Evolutionary conservation across 1,140 invertebrate species (phyloP).

Genomic region (Achroia grisella): DNA sequence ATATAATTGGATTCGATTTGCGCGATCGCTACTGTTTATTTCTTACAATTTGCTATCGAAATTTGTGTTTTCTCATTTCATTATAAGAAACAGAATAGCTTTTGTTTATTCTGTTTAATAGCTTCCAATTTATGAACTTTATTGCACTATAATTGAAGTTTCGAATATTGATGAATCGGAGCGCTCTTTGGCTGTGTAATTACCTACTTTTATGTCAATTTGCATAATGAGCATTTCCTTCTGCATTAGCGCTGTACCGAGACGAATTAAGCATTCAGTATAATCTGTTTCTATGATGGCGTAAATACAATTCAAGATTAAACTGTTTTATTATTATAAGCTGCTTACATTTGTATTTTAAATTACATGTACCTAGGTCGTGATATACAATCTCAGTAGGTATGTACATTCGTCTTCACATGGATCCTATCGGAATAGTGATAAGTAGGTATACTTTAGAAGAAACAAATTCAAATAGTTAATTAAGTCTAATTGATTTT

Average conservation of each 20-base stretch:
- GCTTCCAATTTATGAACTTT: slow-evolving; percentile 30
- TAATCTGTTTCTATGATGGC: too few relatives aligned
- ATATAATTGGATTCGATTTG: slow-evolving; percentile 52
- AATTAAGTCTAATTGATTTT: too few relatives aligned
- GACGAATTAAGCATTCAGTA: too few relatives aligned
- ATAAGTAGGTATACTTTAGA: too few relatives aligned
- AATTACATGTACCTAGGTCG: too few relatives aligned
- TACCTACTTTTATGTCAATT: slow-evolving; percentile 25
- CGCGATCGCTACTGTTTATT: slow-evolving; percentile 28
- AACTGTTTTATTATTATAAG: not conserved
- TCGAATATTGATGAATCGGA: slow-evolving; percentile 15
- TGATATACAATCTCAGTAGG: too few relatives aligned
- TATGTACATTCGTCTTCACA: too few relatives aligned
- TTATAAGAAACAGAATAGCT: not conserved
- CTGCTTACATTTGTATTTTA: not conserved
- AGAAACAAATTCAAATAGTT: too few relatives aligned
- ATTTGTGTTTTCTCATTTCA: not conserved
- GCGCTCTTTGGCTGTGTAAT: slow-evolving; percentile 6
- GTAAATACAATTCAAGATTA: not conserved
- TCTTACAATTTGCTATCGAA: not conserved
- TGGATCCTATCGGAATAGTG: too few relatives aligned
- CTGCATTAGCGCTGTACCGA: too few relatives aligned
- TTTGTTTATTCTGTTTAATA: slow-evolving; percentile 5
- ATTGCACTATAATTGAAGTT: slow-evolving; percentile 38
- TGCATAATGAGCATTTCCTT: slow-evolving; percentile 18